Evolutionary conservation across 2,113 vertebrate species (phyloP).

Genomic region (Rhinopomastus cyanomelas): DNA sequence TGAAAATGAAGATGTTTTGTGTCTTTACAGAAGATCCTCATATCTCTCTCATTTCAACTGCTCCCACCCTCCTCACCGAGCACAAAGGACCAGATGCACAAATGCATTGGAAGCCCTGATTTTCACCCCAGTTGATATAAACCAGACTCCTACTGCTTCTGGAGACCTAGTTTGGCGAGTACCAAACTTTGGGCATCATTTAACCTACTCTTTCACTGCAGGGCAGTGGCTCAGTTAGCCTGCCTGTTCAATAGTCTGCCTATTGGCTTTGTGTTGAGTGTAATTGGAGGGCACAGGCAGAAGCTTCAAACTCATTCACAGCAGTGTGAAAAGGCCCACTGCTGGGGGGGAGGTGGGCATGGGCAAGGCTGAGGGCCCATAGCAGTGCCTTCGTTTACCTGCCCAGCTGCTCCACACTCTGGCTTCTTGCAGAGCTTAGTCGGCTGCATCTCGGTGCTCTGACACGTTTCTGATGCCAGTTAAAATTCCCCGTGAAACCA

Average conservation of each 20-base stretch:
- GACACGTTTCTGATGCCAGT: neutral
- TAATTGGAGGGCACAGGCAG: neutral
- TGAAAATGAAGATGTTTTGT: neutral
- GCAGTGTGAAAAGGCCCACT: neutral
- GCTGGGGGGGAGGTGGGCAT: neutral
- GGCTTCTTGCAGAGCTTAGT: neutral
- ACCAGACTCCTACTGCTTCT: neutral
- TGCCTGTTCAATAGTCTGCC: neutral
- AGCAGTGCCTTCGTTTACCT: neutral
- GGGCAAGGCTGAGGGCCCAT: neutral
- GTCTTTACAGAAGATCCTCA: neutral
- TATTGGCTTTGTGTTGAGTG: neutral
- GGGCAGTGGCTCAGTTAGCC: fast-evolving
- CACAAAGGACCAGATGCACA: neutral
- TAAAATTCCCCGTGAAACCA: neutral
- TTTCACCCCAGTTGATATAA: fast-evolving
- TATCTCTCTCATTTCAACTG: fast-evolving
- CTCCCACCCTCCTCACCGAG: neutral
- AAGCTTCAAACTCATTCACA: fast-evolving
- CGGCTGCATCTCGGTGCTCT: neutral
- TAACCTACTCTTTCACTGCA: neutral
- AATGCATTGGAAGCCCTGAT: fast-evolving
- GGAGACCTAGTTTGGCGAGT: neutral
- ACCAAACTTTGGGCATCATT: neutral
- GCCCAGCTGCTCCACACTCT: neutral